Percentiles rank a stretch among this genome's conserved stretches.
Conservation (phyloP, 2,113 vertebrate genomes). For the Panurus biarmicus region DNA sequence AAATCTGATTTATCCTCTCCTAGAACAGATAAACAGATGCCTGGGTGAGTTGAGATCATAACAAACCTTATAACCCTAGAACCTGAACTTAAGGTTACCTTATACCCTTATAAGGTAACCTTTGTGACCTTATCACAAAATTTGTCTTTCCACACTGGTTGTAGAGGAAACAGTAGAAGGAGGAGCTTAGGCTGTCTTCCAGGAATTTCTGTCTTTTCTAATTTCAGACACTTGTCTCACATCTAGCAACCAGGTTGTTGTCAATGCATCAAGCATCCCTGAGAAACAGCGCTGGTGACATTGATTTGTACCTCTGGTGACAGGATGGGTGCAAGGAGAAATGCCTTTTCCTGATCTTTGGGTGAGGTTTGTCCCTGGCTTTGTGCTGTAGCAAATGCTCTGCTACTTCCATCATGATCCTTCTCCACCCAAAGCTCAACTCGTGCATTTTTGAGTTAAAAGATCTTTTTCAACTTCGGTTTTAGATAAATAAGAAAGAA, state of each 20-base stretch:
- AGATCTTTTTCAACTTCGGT: background rate
- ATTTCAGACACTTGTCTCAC: background rate
- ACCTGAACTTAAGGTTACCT: no score
- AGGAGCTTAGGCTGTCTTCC: background rate
- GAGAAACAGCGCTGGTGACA: background rate
- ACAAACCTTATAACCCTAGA: no score
- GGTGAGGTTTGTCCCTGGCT: background rate
- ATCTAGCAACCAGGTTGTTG: background rate
- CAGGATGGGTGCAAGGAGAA: background rate
- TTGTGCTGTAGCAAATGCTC: background rate
- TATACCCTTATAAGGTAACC: no score
- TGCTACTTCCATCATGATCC: background rate
- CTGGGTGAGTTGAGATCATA: background rate
- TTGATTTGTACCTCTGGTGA: background rate
- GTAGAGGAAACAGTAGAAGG: background rate
- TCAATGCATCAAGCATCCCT: background rate
- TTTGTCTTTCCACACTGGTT: background rate
- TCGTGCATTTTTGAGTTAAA: background rate
- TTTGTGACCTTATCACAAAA: background rate
- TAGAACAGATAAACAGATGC: background rate
- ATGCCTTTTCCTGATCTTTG: background rate
- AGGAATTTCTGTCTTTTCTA: background rate
- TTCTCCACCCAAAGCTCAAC: background rate
- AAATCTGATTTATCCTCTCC: background rate
- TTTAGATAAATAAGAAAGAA: background rate